phyloP scores from a whole-genome alignment of 2,888 invertebrate genomes.

The Temnothorax unifasciatus region DNA sequence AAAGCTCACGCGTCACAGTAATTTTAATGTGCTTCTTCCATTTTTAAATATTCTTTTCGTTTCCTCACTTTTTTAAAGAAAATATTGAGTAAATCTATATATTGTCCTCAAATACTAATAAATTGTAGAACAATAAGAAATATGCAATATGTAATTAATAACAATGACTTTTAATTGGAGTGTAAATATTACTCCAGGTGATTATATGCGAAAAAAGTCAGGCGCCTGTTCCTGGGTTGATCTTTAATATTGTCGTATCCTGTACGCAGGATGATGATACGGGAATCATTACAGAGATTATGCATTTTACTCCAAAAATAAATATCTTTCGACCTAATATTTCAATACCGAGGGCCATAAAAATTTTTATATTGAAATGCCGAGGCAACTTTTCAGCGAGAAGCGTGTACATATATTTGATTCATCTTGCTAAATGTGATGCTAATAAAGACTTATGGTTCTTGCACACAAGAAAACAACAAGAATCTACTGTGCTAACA shows the following conservation, averaged over 20 bases:
- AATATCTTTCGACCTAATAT: not conserved
- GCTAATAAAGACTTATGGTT: not conserved
- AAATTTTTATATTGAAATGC: constrained; percentile 1
- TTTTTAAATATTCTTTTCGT: too few relatives aligned
- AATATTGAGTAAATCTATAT: too few relatives aligned
- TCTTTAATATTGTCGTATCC: not conserved
- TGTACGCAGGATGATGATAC: not conserved
- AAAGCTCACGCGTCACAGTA: too few relatives aligned
- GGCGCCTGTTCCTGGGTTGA: not conserved
- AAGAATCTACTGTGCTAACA: not conserved
- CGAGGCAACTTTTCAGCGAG: not conserved
- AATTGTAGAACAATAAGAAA: too few relatives aligned
- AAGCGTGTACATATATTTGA: not conserved
- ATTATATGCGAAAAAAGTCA: too few relatives aligned
- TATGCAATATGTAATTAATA: too few relatives aligned
- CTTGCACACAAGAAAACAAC: not conserved
- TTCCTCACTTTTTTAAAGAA: too few relatives aligned
- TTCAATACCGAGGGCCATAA: not conserved
- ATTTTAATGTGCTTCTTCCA: too few relatives aligned
- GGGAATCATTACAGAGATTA: not conserved
- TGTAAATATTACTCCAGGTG: too few relatives aligned
- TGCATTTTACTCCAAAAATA: not conserved
- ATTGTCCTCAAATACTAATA: too few relatives aligned
- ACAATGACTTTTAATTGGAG: too few relatives aligned
- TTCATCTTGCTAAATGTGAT: not conserved